phyloP scores from a whole-genome alignment of 2,113 vertebrate genomes.

The Ammodytes dubius region DNA sequence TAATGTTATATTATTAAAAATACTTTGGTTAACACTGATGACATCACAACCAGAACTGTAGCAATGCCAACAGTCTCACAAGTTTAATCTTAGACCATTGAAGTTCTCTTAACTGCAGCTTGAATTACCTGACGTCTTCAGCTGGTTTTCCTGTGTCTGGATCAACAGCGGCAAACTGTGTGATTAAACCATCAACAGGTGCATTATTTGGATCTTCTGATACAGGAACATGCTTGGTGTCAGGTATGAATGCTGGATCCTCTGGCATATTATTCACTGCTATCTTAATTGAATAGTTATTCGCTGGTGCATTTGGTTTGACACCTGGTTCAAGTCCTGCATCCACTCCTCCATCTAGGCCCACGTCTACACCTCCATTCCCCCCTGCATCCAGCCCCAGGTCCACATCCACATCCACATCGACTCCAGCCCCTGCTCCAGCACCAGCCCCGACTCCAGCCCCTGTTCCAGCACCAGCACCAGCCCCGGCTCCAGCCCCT shows the following conservation, averaged over 20 bases:
- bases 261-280: conserved; percentile 88
- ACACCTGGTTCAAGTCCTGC: conserved; percentile 40
- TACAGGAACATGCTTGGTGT: conserved; percentile 75
- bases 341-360: conserved; percentile 23
- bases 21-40: neutral
- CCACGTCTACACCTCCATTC: neutral
- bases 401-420: accelerated
- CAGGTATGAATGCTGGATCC: conserved; percentile 85
- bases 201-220: conserved; percentile 74
- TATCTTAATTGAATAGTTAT: conserved; percentile 83
- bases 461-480: neutral
- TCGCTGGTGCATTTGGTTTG: conserved; percentile 37
- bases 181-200: conserved; percentile 75
- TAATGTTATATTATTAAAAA: neutral
- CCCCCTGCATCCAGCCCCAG: neutral
- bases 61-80: neutral
- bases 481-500: neutral
- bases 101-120: neutral
- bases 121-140: conserved; percentile 88
- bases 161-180: conserved; percentile 85
- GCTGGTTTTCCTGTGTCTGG: conserved; percentile 88
- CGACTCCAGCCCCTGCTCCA: accelerated
- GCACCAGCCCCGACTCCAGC: neutral
- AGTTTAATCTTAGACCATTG: neutral
- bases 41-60: conserved; percentile 2